Conservation (phyloP, 2,797 vertebrate species). For the Enteromius unitaeniatus region DNA sequence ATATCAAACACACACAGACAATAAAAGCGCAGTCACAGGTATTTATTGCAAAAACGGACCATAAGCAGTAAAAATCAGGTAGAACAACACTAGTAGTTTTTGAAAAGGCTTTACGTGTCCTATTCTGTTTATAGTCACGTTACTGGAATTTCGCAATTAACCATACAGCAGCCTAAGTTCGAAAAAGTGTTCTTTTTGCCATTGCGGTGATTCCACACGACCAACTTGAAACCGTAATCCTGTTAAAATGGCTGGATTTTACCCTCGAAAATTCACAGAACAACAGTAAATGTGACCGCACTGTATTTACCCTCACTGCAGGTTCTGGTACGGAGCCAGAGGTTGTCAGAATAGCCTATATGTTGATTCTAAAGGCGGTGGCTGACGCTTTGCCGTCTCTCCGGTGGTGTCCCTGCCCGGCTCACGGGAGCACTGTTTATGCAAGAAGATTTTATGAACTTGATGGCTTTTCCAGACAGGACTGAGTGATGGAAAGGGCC, state of each 20-base stretch:
- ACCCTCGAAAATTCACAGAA: too few relatives aligned
- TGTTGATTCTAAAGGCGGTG: constrained; percentile 57
- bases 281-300: background rate
- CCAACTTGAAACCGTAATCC: background rate
- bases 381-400: constrained; percentile 52
- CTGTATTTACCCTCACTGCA: background rate
- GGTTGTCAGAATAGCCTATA: constrained; percentile 36
- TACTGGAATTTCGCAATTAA: background rate
- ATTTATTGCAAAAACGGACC: too few relatives aligned
- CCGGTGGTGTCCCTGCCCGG: constrained; percentile 55
- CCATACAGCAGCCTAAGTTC: background rate
- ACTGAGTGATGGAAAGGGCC: constrained; percentile 64
- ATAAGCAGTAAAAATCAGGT: too few relatives aligned
- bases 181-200: background rate
- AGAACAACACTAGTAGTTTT: too few relatives aligned
- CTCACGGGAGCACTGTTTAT: constrained; percentile 73
- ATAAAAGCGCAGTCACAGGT: too few relatives aligned
- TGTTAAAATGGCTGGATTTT: background rate
- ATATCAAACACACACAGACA: too few relatives aligned
- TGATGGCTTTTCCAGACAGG: constrained; percentile 82
- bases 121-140: background rate
- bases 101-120: background rate
- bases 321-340: constrained; percentile 6
- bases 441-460: constrained; percentile 74
- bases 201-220: background rate